phyloP scores from a whole-genome alignment of 35 echinoderm and acorn worm genomes.

The Hemicentrotus pulcherrimus region DNA sequence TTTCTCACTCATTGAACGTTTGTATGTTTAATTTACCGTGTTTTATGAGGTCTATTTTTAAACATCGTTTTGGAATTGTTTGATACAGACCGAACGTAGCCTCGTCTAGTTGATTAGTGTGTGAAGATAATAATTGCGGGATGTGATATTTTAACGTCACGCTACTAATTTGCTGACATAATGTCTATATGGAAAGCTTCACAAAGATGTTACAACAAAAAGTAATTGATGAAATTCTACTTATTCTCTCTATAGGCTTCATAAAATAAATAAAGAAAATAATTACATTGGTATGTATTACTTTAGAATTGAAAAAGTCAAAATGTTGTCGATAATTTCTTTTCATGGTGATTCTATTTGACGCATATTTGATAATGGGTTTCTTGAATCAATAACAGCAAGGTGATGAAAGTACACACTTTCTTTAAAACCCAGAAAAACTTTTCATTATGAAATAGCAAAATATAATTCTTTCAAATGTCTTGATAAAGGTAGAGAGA shows the following conservation, averaged over 20 bases:
- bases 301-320: too few species aligned
- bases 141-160: background rate
- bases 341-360: background rate
- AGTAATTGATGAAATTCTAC: background rate
- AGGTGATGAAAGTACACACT: background rate
- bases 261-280: background rate
- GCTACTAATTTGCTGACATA: background rate
- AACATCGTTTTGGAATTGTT: background rate
- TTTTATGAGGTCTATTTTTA: background rate
- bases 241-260: background rate
- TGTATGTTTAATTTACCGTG: background rate
- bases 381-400: background rate
- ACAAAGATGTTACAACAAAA: background rate
- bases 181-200: background rate
- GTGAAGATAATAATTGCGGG: background rate
- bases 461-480: background rate
- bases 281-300: too few species aligned
- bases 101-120: background rate
- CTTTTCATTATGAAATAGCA: background rate
- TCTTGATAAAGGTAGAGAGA: background rate
- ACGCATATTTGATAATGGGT: background rate
- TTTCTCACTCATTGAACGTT: background rate
- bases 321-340: background rate
- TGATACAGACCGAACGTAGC: background rate
- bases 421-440: background rate